phyloP scores from a whole-genome alignment of 2,888 invertebrate species.

The Lottia gigantea region DNA sequence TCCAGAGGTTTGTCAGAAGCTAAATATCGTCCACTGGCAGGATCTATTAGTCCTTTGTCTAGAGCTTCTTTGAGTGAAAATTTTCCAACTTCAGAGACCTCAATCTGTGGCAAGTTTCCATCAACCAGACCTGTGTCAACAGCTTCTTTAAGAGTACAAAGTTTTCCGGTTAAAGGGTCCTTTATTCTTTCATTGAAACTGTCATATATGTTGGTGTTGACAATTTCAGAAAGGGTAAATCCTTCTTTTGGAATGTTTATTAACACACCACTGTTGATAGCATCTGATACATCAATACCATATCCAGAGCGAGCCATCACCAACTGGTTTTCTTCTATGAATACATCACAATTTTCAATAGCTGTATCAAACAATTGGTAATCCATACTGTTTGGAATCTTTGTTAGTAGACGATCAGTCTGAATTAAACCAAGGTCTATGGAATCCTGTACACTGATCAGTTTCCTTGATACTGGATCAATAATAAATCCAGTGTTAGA shows the following conservation, averaged over 20 bases:
- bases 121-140: slow-evolving; percentile 43
- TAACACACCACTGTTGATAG: slow-evolving; percentile 32
- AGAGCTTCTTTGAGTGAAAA: slow-evolving; percentile 86
- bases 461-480: slow-evolving; percentile 51
- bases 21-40: slow-evolving; percentile 19
- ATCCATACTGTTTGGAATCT: slow-evolving; percentile 42
- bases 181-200: slow-evolving; percentile 21
- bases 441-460: slow-evolving; percentile 50
- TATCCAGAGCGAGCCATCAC: slow-evolving; percentile 32
- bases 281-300: slow-evolving; percentile 30
- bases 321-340: slow-evolving; percentile 42
- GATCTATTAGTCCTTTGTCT: slow-evolving; percentile 80
- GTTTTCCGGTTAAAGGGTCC: slow-evolving; percentile 43
- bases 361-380: slow-evolving; percentile 47
- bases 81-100: slow-evolving; percentile 42
- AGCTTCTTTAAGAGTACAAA: slow-evolving; percentile 49
- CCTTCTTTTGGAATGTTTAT: slow-evolving; percentile 36
- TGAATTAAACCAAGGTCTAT: slow-evolving; percentile 54
- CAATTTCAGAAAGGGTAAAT: slow-evolving; percentile 34
- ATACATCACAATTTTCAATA: slow-evolving; percentile 44
- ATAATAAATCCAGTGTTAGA: slow-evolving; percentile 40
- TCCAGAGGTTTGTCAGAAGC: slow-evolving; percentile 19
- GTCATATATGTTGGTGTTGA: slow-evolving; percentile 25
- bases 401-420: slow-evolving; percentile 43
- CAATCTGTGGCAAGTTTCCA: slow-evolving; percentile 40